Evolutionary conservation across 2,113 vertebrate genomes (phyloP).

Genomic region (Azemiops feae): DNA sequence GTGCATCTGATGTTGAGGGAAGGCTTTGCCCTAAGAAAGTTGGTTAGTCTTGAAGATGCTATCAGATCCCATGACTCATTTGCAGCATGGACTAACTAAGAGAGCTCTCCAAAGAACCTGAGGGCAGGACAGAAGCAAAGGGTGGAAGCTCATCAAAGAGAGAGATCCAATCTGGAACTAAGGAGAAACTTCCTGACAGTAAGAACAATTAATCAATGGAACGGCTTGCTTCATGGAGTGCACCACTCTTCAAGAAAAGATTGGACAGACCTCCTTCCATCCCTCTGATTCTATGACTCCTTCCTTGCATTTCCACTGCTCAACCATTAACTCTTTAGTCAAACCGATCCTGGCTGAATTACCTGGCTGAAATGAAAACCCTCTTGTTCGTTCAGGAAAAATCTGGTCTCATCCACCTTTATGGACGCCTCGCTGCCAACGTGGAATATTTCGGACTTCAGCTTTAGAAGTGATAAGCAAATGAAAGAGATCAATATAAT

Average conservation of each 20-base stretch:
- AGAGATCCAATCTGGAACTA: neutral
- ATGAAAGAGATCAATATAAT: neutral
- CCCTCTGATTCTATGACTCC: neutral
- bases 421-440: constrained; percentile 16
- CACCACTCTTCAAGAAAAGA: neutral
- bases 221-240: neutral
- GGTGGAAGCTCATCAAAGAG: neutral
- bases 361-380: constrained; percentile 18
- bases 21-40: neutral
- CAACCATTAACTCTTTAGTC: neutral
- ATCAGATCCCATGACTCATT: neutral
- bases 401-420: constrained; percentile 9
- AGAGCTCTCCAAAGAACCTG: neutral
- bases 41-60: neutral
- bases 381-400: constrained; percentile 15
- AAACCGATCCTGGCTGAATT: neutral
- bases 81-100: neutral
- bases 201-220: neutral
- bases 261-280: neutral
- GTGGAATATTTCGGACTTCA: neutral
- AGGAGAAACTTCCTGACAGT: neutral
- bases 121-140: neutral
- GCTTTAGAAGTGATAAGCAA: neutral
- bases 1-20: neutral
- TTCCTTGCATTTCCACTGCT: neutral